Percentiles rank a stretch among this genome's conserved stretches.
Conservation (phyloP, 2,797 vertebrate species). For the Xenentodon cancila region DNA sequence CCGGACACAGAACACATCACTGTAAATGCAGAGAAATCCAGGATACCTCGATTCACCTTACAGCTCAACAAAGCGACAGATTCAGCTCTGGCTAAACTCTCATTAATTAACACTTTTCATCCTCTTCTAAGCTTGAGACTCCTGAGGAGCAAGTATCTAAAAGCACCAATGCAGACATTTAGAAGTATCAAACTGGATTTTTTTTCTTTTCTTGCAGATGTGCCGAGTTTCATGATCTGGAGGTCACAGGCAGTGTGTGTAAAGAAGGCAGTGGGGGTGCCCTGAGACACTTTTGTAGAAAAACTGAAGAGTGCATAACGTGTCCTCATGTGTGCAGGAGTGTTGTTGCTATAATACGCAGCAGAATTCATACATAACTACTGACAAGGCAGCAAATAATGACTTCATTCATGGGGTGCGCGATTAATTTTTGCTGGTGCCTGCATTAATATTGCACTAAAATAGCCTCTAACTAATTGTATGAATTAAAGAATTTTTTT, state of each 20-base stretch:
- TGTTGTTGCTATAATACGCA: slow-evolving; percentile 27
- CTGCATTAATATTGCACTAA: slow-evolving; percentile 48
- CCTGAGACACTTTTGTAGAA: slow-evolving; percentile 65
- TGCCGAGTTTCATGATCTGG: slow-evolving; percentile 8
- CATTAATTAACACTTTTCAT: not conserved
- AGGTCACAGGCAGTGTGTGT: slow-evolving; percentile 56
- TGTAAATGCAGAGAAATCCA: slow-evolving; percentile 48
- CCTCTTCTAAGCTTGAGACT: slow-evolving; percentile 20
- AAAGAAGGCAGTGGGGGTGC: slow-evolving; percentile 56
- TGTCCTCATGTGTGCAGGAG: slow-evolving; percentile 23
- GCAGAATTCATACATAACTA: not conserved
- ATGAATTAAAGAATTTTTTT: slow-evolving; percentile 12
- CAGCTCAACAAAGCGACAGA: slow-evolving; percentile 28
- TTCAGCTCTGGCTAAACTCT: slow-evolving; percentile 44
- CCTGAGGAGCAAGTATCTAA: slow-evolving; percentile 53
- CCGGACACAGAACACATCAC: slow-evolving; percentile 56
- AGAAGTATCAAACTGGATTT: slow-evolving; percentile 22
- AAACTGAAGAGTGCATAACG: slow-evolving; percentile 21
- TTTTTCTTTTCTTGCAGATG: slow-evolving; percentile 1
- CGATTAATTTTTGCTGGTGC: slow-evolving; percentile 36
- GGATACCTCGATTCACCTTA: slow-evolving; percentile 39
- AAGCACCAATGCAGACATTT: slow-evolving; percentile 50
- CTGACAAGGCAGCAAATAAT: not conserved
- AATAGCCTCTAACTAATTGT: slow-evolving; percentile 23
- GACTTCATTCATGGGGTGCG: slow-evolving; percentile 19